phyloP scores from a whole-genome alignment of 2,113 vertebrate genomes.

The Rhinolophus ferrumequinum region DNA sequence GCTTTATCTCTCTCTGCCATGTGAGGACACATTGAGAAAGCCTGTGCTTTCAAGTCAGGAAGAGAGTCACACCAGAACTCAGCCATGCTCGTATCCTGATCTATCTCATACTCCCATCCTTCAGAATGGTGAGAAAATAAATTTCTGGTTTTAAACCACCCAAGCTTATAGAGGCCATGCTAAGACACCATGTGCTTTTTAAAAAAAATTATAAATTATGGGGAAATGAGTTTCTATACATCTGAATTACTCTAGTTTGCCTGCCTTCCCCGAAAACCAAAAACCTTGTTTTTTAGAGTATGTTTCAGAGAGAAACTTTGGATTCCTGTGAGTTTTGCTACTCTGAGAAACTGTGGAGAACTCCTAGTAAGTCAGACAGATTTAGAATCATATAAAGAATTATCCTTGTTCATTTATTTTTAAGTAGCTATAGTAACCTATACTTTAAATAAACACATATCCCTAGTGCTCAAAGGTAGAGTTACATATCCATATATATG shows the following conservation, averaged over 20 bases:
- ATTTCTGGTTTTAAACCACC: background rate
- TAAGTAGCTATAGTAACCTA: background rate
- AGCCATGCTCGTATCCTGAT: background rate
- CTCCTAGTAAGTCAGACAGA: background rate
- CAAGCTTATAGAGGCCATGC: background rate
- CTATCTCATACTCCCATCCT: too few relatives aligned
- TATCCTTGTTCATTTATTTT: conserved; percentile 29
- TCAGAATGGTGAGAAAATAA: background rate
- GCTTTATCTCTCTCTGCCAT: background rate
- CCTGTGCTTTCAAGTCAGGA: background rate
- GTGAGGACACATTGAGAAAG: background rate
- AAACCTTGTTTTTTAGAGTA: background rate
- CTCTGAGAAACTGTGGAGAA: background rate
- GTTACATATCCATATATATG: background rate
- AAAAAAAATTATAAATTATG: background rate
- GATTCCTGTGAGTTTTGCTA: background rate
- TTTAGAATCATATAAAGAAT: background rate
- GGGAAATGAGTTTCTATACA: background rate
- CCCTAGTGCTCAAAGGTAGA: background rate
- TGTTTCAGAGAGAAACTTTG: background rate
- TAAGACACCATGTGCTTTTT: background rate
- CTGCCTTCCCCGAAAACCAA: background rate
- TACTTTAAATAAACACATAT: background rate
- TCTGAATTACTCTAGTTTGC: background rate
- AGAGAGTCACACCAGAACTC: background rate